Base-by-base conservation (phyloP, 1,140 invertebrate genomes). In the Bombus pyrosoma region DNA sequence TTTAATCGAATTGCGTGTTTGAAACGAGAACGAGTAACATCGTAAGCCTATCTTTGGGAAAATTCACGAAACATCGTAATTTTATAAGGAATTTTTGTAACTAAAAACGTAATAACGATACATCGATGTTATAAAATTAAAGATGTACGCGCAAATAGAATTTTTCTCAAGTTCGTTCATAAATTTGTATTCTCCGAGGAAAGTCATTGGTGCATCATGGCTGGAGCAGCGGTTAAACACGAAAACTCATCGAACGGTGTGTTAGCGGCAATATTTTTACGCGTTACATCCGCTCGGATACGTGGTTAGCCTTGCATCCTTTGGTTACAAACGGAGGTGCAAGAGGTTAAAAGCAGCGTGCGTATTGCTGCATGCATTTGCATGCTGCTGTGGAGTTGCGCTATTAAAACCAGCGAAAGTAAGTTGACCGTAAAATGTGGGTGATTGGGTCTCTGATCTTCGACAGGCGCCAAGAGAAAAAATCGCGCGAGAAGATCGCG, bases 381-480 rank as follows among this genome's bases (percentile, higher is more conserved):
- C 13, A 78, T 41, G 25, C 41, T 37, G 32, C n/a, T 15, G 39
- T 12, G n/a, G 5, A 39, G 59, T 28, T 34, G 3, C 9, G 43
- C 47, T 59, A 59, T 81, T 69, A 72, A 72, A 81, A 81, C 37
- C 68, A 69, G 72, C 32, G 41, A 77, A 64, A 83, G 73, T 64
- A 53, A 77, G 32, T 73, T 68, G 34, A 76, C 73, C 62, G 73
- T 83, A 83, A 83, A 83, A 83, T 83, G 81, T 77, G 43, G 81
- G 73, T 76, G 62, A 83, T 83, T 47, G 43, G 62, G 73, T 68
- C 73, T 41, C 34, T 3, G 43, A 34, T 68, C 34, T 77, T 75
- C 34, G 69, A 43, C 32, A 37, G 10, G 28, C 13, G 5, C 25
- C 2, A 12, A 18, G 10, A 22, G 68, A 83, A 68, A 83, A 57